A percentile compares a stretch with the other conserved stretches of the same genome.
These are phyloP conservation scores for Halichoerus grypus DNA, from an alignment of 2,113 vertebrate species.

Conservation along the genomic window DNA sequence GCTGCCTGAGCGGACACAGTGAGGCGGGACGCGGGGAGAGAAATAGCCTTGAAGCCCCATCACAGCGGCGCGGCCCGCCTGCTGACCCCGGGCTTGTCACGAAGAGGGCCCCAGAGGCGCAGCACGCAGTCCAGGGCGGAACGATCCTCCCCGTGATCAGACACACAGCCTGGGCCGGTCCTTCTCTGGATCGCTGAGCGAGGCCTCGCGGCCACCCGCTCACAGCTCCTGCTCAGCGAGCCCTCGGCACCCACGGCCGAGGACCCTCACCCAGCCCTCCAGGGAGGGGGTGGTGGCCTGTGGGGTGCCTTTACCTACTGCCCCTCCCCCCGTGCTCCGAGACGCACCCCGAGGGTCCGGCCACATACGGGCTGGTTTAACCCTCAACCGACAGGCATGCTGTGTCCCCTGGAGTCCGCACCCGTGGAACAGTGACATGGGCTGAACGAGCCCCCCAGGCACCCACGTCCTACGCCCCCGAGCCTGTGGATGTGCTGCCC, in stretches of 20 bases:
- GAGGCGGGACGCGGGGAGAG: background rate
- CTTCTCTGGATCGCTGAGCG: background rate
- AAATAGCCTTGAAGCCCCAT: background rate
- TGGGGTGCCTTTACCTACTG: background rate
- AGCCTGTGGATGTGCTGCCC: background rate
- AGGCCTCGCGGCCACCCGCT: background rate
- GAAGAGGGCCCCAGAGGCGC: background rate
- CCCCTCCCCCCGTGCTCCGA: background rate
- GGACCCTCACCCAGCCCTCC: background rate
- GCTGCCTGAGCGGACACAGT: background rate
- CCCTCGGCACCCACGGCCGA: background rate
- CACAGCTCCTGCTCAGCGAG: background rate
- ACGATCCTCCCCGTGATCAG: background rate
- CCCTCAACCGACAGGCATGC: background rate
- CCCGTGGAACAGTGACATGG: no score
- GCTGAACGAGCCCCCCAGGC: no score
- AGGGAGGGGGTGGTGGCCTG: background rate
- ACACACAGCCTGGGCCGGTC: background rate
- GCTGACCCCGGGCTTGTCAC: no score
- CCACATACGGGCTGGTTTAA: no score
- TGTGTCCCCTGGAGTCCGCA: background rate
- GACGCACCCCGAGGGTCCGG: background rate
- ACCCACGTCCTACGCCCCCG: background rate
- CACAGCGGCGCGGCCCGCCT: background rate
- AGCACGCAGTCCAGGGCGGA: rapidly evolving